Evolutionary conservation across 2,888 invertebrate genomes (phyloP).

Genomic region (Leucophora obtusa): DNA sequence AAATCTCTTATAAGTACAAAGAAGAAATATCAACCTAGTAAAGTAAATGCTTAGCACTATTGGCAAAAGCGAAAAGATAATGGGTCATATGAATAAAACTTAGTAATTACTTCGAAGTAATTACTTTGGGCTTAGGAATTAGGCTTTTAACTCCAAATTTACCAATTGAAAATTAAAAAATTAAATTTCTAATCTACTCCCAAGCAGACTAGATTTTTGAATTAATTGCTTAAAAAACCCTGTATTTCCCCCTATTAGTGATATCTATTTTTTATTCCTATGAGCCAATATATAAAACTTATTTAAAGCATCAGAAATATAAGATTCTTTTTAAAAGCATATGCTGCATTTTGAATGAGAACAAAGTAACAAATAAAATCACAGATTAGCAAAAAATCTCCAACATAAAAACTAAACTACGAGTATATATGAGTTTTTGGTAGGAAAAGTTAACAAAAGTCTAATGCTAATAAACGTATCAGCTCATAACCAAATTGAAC

Average conservation of each 20-base stretch:
- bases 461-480: constrained; percentile 14
- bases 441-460: neutral
- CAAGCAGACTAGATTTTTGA: too few species aligned
- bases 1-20: neutral
- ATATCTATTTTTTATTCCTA: too few species aligned
- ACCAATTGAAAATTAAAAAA: too few species aligned
- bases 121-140: too few species aligned
- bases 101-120: too few species aligned
- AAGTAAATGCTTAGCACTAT: too few species aligned
- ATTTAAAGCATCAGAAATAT: constrained; percentile 14
- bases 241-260: too few species aligned
- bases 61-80: too few species aligned
- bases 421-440: constrained; percentile 6
- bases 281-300: constrained; percentile 8
- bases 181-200: too few species aligned
- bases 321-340: constrained; percentile 13
- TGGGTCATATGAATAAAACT: too few species aligned
- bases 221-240: too few species aligned
- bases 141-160: too few species aligned
- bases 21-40: neutral
- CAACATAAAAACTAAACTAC: neutral
- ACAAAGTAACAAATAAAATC: neutral
- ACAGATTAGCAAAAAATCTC: neutral
- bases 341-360: constrained; percentile 13
- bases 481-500: neutral